Evolutionary conservation across 2,888 invertebrate species (phyloP).

Genomic region (Drosophila planitibia): DNA sequence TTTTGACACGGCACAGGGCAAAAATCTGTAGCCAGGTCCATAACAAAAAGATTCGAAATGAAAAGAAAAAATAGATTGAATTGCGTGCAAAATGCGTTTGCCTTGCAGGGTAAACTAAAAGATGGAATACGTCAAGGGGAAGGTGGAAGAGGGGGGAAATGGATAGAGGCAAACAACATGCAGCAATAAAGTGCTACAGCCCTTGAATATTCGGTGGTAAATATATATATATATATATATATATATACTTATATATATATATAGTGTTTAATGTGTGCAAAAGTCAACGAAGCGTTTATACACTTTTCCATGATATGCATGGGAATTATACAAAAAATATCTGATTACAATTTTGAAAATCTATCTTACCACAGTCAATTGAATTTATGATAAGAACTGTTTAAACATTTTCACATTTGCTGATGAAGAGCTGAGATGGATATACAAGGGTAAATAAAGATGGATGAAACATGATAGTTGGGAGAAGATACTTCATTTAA

Average conservation of each 20-base stretch:
- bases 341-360: not conserved
- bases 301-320: conserved; percentile 8
- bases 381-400: not conserved
- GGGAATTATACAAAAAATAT: not conserved
- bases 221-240: not conserved
- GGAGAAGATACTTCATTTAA: not conserved
- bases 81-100: conserved; percentile 82
- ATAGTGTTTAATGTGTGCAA: not conserved
- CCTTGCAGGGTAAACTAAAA: conserved; percentile 30
- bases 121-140: not conserved
- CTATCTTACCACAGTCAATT: conserved; percentile 1
- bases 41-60: conserved; percentile 70
- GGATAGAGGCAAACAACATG: conserved; percentile 25
- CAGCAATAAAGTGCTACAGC: conserved; percentile 63
- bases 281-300: conserved; percentile 22
- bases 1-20: conserved; percentile 15
- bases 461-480: not conserved
- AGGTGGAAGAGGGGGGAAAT: no score
- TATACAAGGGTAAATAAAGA: not conserved
- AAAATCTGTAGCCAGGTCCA: conserved; percentile 35
- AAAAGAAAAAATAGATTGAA: conserved; percentile 77
- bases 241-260: no score
- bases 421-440: not conserved
- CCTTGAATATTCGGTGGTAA: conserved; percentile 29
- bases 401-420: not conserved